These are phyloP conservation scores for Protaetia brevitarsis DNA, from an alignment of 1,140 invertebrate genomes.

Conservation along the genomic window DNA sequence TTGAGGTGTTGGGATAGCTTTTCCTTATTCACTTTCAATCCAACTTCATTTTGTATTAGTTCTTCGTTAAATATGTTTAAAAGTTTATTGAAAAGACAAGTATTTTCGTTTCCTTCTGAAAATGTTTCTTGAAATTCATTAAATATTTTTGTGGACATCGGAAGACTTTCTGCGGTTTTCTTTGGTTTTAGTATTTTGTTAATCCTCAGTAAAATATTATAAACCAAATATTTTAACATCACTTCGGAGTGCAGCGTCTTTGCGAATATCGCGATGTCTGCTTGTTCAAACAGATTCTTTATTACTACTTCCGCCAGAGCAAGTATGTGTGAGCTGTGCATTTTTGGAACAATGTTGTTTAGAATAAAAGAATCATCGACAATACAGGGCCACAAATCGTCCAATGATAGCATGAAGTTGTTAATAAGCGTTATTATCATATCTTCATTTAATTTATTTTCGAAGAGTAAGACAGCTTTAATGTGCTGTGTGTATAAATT, in stretches of 20 bases:
- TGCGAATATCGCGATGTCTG: slow-evolving; percentile 27
- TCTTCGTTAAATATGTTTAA: not conserved
- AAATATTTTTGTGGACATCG: not conserved
- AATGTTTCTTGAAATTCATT: not conserved
- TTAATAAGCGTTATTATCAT: slow-evolving; percentile 33
- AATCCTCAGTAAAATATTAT: not conserved
- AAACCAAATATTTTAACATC: slow-evolving; percentile 1
- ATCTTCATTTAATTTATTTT: slow-evolving; percentile 34
- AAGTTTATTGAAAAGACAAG: not conserved
- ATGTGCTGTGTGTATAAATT: slow-evolving; percentile 44
- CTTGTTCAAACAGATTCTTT: slow-evolving; percentile 23
- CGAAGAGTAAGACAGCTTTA: slow-evolving; percentile 37
- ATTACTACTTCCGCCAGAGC: slow-evolving; percentile 6
- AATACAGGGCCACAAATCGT: slow-evolving; percentile 38
- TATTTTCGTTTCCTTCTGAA: not conserved
- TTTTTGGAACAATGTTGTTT: slow-evolving; percentile 34
- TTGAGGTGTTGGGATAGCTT: not conserved
- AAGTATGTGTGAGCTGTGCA: slow-evolving; percentile 26
- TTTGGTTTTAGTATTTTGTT: not conserved
- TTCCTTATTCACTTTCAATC: not conserved
- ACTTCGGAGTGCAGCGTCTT: slow-evolving; percentile 1
- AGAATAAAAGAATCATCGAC: slow-evolving; percentile 38
- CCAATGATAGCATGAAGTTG: slow-evolving; percentile 27
- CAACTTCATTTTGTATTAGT: not conserved
- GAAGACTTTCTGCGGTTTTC: not conserved